These are phyloP conservation scores for Coregonus ussuriensis DNA, from an alignment of 2,797 vertebrate species.

Conservation along the genomic window DNA sequence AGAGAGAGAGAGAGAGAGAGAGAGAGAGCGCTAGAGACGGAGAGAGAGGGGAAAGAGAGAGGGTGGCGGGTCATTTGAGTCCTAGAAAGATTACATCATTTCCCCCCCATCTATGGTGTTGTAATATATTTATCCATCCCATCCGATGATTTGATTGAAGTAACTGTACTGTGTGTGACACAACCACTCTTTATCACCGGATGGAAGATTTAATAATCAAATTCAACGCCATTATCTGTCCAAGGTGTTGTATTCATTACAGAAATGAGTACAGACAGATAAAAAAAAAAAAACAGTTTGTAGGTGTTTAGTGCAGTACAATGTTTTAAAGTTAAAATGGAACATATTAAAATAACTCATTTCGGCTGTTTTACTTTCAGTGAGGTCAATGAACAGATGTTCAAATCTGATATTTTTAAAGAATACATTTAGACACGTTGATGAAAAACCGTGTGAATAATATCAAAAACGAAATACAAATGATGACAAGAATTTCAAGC, in stretches of 20 bases:
- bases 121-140: background rate
- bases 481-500: background rate
- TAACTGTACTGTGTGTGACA: background rate
- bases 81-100: background rate
- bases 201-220: background rate
- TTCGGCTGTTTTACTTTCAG: background rate
- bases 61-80: background rate
- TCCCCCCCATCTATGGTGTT: background rate
- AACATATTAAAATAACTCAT: background rate
- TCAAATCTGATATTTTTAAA: too few relatives aligned
- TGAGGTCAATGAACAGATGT: background rate
- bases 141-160: background rate
- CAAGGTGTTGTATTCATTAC: background rate
- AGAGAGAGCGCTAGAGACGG: background rate
- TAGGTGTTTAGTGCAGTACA: background rate
- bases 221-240: background rate
- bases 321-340: background rate
- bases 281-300: too few relatives aligned
- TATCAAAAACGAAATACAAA: background rate
- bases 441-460: background rate
- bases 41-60: background rate
- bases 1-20: background rate
- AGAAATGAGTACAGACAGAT: background rate
- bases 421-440: too few relatives aligned
- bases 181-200: background rate